Evolutionary conservation across 2,888 invertebrate species (phyloP), one percentile per base, ranked within the genome.

Genomic region (Idaea aversata): DNA sequence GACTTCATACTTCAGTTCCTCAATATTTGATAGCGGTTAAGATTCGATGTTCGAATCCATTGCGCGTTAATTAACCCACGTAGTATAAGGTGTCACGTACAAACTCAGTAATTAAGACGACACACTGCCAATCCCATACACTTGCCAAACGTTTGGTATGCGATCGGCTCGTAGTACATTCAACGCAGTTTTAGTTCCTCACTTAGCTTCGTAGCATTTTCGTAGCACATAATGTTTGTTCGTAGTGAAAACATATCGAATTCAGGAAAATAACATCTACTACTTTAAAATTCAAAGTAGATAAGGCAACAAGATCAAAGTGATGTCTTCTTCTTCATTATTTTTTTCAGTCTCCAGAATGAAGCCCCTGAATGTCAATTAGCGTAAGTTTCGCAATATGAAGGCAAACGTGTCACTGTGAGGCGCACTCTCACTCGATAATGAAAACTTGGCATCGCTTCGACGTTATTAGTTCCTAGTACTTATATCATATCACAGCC

Each of bases 321-420:
- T 10, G 3, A 10, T 4, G 6, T 47, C 7, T 47, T 47, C 7
- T 47, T 47, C 13, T 47, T 47, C 7, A 10, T 47, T 25, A 25
- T 25, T 25, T 25, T 25, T 47, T 10, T 47, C 47, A 3, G 36
- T 36, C 47, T 13, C 47, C 10, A 72, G 73, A 76, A 77, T 76
- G 71, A 74, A 71, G 77, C 80, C 70, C 76, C 77, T 80, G 81
- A 85, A 85, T 84, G 84, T 84, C 85, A 84, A 86, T 85, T 84
- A 85, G 72, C 75, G 73, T 82, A 85, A 86, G 77, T 86, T 86
- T 83, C 67, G 81, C 80, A 85, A 84, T 85, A 84, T 75, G 76
- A 68, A 72, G 72, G 68, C 71, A 66, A 71, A 72, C 75, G 77
- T 25, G 25, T 25, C 25, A 25, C 25, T 3, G 25, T 69, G 77